A percentile compares a stretch with the other conserved stretches of the same genome.
Evolutionary conservation across 2,113 vertebrate species (phyloP).

Genomic region (Aspidoscelis tigris): DNA sequence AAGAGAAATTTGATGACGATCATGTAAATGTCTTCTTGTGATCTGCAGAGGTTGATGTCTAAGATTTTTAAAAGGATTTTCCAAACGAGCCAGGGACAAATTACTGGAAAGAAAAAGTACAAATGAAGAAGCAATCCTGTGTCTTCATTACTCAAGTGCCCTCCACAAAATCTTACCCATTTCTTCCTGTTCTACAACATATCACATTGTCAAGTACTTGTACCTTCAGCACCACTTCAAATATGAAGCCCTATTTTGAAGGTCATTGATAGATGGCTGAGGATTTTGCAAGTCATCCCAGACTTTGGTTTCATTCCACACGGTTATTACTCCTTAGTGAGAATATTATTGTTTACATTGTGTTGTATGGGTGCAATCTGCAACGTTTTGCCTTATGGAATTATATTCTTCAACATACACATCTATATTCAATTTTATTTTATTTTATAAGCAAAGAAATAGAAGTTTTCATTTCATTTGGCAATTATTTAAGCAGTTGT

Average conservation of each 20-base stretch:
- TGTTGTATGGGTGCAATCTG: background rate
- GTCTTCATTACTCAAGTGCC: background rate
- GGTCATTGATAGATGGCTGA: background rate
- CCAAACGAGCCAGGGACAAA: background rate
- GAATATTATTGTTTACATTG: conserved; percentile 3
- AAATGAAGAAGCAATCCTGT: background rate
- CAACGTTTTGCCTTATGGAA: background rate
- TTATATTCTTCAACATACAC: conserved; percentile 5
- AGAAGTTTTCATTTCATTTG: background rate
- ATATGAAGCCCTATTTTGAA: background rate
- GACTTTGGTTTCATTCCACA: background rate
- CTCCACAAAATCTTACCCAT: background rate
- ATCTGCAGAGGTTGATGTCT: background rate
- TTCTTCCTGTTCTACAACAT: background rate
- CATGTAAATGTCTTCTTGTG: background rate
- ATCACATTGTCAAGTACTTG: background rate
- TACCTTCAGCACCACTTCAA: background rate
- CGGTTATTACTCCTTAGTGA: background rate
- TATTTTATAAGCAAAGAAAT: background rate
- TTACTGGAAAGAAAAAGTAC: background rate
- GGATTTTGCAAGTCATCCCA: conserved; percentile 33
- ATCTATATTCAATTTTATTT: conserved; percentile 1
- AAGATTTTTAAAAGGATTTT: conserved; percentile 3
- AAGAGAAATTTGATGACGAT: background rate
- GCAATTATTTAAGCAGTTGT: conserved; percentile 11